Evolutionary conservation across 2,888 invertebrate genomes (phyloP).

Genomic region (Napeogenes sylphis): DNA sequence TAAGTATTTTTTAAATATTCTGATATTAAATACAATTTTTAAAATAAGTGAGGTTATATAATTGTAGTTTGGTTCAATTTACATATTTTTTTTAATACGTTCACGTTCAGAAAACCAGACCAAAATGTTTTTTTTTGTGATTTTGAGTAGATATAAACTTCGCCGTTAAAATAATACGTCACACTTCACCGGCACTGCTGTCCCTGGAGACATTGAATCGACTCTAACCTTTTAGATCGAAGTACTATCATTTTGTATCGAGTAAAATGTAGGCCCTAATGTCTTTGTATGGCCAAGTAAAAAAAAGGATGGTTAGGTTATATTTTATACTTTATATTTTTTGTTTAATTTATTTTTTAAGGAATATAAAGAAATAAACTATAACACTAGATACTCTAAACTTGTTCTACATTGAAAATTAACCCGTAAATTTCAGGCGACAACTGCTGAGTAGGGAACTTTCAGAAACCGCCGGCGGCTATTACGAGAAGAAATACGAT

Average conservation of each 20-base stretch:
- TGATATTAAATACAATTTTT: neutral
- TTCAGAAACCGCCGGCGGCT: conserved; percentile 71
- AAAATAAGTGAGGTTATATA: neutral
- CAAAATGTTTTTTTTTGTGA: neutral
- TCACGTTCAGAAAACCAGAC: no score
- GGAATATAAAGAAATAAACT: conserved; percentile 29
- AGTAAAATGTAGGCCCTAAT: conserved; percentile 32
- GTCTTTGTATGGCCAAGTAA: conserved; percentile 33
- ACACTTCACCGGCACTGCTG: conserved; percentile 41
- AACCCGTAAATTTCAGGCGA: conserved; percentile 75
- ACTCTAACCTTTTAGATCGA: conserved; percentile 39
- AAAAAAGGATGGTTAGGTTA: conserved; percentile 10
- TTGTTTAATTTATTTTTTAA: neutral
- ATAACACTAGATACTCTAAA: conserved; percentile 60
- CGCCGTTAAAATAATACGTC: conserved; percentile 44
- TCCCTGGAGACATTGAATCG: conserved; percentile 39
- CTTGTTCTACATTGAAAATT: conserved; percentile 70
- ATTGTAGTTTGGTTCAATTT: no score
- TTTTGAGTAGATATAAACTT: conserved; percentile 20
- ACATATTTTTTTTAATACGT: no score
- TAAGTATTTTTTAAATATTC: no score
- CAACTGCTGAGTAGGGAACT: conserved; percentile 72
- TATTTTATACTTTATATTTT: no score
- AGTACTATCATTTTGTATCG: conserved; percentile 43
- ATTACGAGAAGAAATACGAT: conserved; percentile 45